Percentiles rank a stretch among this genome's conserved stretches.
phyloP scores from a whole-genome alignment of 1,140 invertebrate genomes.

The Bombyx mandarina region DNA sequence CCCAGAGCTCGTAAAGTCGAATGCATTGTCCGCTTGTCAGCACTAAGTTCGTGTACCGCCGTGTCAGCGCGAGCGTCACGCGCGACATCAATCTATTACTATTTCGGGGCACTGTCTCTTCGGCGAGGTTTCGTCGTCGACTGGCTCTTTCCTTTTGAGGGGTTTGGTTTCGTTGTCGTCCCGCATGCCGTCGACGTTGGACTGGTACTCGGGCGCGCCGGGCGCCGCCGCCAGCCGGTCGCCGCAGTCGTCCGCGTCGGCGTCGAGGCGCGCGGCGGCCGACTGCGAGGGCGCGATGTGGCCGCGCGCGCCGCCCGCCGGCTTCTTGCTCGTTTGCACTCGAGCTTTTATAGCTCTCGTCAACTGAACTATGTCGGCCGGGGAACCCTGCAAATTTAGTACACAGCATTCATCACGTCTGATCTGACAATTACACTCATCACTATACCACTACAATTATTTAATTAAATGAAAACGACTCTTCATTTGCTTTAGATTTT shows the following conservation, averaged over 20 bases:
- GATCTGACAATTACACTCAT: too few relatives aligned
- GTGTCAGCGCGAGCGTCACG: constrained; percentile 5
- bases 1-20: constrained; percentile 15
- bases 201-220: constrained; percentile 37
- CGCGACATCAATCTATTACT: constrained; percentile 31
- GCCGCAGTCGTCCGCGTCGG: constrained; percentile 33
- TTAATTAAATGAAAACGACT: too few relatives aligned
- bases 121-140: constrained; percentile 40
- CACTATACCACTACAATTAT: too few relatives aligned
- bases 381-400: constrained; percentile 75
- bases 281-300: constrained; percentile 35
- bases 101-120: constrained; percentile 59
- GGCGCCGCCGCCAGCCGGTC: constrained; percentile 28
- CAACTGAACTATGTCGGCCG: constrained; percentile 83
- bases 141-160: constrained; percentile 52
- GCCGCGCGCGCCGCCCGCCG: constrained; percentile 13
- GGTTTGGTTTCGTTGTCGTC: constrained; percentile 37
- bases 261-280: constrained; percentile 40
- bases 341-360: constrained; percentile 74
- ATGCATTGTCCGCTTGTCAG: constrained; percentile 24
- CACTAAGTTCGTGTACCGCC: constrained; percentile 28
- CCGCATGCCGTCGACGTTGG: constrained; percentile 21
- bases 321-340: constrained; percentile 37
- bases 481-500: too few relatives aligned
- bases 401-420: too few relatives aligned